Evolutionary conservation across 2,888 invertebrate genomes (phyloP).

Genomic region (Platerodrilus igneus): DNA sequence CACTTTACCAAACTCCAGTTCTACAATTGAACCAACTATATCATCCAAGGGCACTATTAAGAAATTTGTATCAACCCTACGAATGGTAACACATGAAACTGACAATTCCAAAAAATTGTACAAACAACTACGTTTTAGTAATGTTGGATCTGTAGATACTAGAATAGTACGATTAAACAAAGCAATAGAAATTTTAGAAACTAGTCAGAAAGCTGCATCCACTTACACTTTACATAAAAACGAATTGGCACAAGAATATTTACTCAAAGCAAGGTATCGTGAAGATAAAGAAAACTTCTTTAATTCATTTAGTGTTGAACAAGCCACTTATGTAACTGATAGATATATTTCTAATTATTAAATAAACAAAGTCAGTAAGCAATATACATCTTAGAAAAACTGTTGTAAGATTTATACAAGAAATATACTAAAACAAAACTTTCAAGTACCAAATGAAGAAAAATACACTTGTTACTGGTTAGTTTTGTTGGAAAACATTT

Average conservation of each 20-base stretch:
- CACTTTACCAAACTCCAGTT: neutral
- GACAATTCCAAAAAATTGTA: neutral
- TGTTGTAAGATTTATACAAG: no score
- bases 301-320: constrained; percentile 46
- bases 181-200: constrained; percentile 41
- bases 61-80: constrained; percentile 1
- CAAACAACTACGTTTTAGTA: neutral
- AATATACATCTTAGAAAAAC: no score
- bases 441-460: no score
- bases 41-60: neutral
- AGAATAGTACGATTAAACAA: constrained; percentile 39
- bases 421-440: no score
- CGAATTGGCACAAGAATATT: constrained; percentile 48
- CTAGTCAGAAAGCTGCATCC: constrained; percentile 47
- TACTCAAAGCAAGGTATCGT: constrained; percentile 51
- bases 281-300: constrained; percentile 52
- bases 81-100: neutral
- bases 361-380: no score
- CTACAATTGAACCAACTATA: neutral
- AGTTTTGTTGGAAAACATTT: no score
- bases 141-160: constrained; percentile 38
- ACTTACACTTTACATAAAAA: constrained; percentile 46
- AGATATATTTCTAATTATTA: constrained; percentile 6
- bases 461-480: no score
- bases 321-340: constrained; percentile 16